A percentile compares a stretch with the other conserved stretches of the same genome.
phyloP scores from a whole-genome alignment of 2,113 vertebrate genomes.

The Heterotis niloticus region DNA sequence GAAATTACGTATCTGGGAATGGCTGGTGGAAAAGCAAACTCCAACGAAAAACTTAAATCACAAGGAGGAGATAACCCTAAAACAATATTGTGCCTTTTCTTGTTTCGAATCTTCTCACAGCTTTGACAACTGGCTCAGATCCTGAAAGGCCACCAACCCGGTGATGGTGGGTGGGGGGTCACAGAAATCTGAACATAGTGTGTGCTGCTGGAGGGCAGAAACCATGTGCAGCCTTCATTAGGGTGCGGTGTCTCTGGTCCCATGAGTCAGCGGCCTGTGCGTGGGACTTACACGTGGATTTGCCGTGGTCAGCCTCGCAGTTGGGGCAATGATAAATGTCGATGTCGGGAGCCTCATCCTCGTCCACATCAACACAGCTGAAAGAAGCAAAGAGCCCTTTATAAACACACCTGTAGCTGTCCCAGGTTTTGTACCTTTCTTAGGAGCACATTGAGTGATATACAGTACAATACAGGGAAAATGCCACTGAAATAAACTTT shows the following conservation, averaged over 20 bases:
- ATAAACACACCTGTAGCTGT: too few relatives aligned
- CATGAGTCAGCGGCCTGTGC: neutral
- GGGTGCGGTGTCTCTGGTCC: neutral
- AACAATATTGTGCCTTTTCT: neutral
- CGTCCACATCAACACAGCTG: conserved; percentile 94
- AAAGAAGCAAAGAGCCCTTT: conserved; percentile 31
- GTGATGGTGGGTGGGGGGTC: neutral
- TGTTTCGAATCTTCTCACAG: too few relatives aligned
- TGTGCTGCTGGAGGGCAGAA: too few relatives aligned
- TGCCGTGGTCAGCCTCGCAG: conserved; percentile 91
- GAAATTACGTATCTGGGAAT: neutral
- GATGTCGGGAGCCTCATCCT: conserved; percentile 93
- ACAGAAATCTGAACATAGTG: neutral
- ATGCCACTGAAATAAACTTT: too few relatives aligned
- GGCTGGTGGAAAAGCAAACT: neutral
- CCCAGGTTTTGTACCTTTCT: neutral
- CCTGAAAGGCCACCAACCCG: too few relatives aligned
- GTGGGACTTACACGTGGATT: conserved; percentile 81
- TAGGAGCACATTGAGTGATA: neutral
- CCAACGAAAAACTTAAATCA: neutral
- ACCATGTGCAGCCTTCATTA: too few relatives aligned
- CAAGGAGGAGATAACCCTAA: neutral
- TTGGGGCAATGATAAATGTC: conserved; percentile 98
- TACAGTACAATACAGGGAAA: neutral
- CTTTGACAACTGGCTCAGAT: too few relatives aligned